Evolutionary conservation across 2,888 invertebrate species (phyloP), one percentile per base, ranked within the genome.

Genomic region (Tipula lateralis): DNA sequence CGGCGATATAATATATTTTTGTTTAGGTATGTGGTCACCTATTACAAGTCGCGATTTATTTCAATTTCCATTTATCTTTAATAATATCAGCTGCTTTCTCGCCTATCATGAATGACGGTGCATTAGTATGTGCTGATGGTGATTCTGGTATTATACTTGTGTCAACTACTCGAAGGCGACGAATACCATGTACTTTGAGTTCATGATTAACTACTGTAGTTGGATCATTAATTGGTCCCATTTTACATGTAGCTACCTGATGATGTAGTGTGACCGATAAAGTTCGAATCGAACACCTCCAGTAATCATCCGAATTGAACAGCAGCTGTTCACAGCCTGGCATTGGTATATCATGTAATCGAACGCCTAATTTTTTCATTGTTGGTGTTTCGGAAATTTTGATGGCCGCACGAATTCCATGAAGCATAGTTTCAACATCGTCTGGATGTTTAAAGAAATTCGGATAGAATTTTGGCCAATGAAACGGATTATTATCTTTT

Each of bases 381-480:
- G 93, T 91, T 1, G 91, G 91, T 1, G 93, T 93, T 80, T 91
- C 87, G 0, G 91, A 90, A 19, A 95, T 88, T 83, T 91, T 90
- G 85, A 94, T 92, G 0, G 93, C 89, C 85, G 93, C 92, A 86
- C 94, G 93, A 80, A 94, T 92, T 0, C 93, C 91, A 16, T 92
- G 91, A 4, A 94, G 88, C 84, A 94, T 89, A 0, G 93, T 92
- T n/a, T 91, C 91, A 0, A 93, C 89, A 87, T 96, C 92, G 30
- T 92, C 88, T 85, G 92, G 92, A 87, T 95, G 92, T 0, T 92
- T 91, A 85, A 96, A 92, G 88, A 97, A 97, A 87, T 97, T 95
- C 0, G 96, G 94, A 87, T 95, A 93, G 87, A 97, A 93, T n/a
- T 93, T 90, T 0, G 97, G 96, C 87, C 94, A 93, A 39, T 94